Percentiles rank a stretch among this genome's conserved stretches.
phyloP scores from a whole-genome alignment of 1,140 invertebrate genomes.

The Chrysoperla carnea region DNA sequence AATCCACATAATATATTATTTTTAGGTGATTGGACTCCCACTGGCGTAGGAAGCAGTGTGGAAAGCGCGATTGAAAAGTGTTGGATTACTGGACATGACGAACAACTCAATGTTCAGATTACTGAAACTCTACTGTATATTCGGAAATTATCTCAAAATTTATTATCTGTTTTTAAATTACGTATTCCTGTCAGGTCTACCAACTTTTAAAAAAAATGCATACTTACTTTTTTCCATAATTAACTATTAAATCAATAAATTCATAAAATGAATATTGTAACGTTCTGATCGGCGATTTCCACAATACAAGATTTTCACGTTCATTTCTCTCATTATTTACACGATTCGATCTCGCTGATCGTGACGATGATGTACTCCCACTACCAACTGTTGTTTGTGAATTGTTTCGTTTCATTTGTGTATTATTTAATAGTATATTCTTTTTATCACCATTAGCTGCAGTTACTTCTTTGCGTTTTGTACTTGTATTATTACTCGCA shows the following conservation, averaged over 20 bases:
- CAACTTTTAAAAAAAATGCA: no score
- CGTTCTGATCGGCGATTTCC: constrained; percentile 69
- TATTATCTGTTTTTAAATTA: no score
- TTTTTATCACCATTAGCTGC: constrained; percentile 7
- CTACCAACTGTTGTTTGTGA: neutral
- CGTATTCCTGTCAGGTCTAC: no score
- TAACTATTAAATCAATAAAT: constrained; percentile 17
- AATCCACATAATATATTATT: no score
- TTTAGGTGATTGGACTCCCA: no score
- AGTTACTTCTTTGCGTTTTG: constrained; percentile 6
- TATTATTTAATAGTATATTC: constrained; percentile 7
- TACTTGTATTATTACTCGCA: neutral
- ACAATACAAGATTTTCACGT: constrained; percentile 57
- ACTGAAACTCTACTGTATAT: no score
- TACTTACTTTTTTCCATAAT: constrained; percentile 30
- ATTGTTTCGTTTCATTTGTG: constrained; percentile 4
- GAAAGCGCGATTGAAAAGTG: no score
- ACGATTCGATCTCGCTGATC: constrained; percentile 1
- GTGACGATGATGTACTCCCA: neutral
- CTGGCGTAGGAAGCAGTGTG: no score
- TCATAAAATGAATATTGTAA: constrained; percentile 71
- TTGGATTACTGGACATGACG: no score
- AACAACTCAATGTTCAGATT: no score
- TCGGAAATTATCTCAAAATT: no score
- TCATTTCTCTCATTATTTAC: constrained; percentile 26